A percentile compares a stretch with the other conserved stretches of the same genome.
phyloP scores from a whole-genome alignment of 2,888 invertebrate genomes.

The Neuroscelio doddi region DNA sequence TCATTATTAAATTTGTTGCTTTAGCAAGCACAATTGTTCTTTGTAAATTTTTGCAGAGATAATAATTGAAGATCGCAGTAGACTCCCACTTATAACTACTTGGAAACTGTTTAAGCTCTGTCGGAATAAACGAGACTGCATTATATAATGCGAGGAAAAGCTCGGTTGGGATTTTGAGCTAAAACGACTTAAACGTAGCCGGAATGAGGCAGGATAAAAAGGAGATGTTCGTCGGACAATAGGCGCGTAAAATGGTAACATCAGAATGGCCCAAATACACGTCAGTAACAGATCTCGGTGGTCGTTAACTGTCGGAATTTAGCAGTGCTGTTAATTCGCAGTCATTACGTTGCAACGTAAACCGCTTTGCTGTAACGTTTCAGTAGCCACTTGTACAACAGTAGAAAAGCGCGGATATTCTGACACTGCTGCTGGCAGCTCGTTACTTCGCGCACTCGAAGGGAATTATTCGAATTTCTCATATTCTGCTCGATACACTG shows the following conservation, averaged over 20 bases:
- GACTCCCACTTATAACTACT: too few species aligned
- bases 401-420: conserved; percentile 32
- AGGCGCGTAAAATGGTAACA: conserved; percentile 25
- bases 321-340: conserved; percentile 55
- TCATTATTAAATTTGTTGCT: too few species aligned
- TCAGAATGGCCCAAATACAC: conserved; percentile 23
- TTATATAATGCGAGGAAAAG: too few species aligned
- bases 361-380: conserved; percentile 43
- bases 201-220: conserved; percentile 12
- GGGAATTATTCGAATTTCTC: conserved; percentile 27
- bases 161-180: too few species aligned
- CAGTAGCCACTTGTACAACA: conserved; percentile 22
- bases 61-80: too few species aligned
- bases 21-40: too few species aligned
- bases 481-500: conserved; percentile 6
- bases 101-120: too few species aligned
- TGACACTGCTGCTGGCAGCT: conserved; percentile 38
- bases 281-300: conserved; percentile 44
- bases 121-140: too few species aligned
- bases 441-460: conserved; percentile 22
- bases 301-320: conserved; percentile 51
- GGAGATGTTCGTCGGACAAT: conserved; percentile 29
- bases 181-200: too few species aligned
- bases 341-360: conserved; percentile 53
- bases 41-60: too few species aligned